Evolutionary conservation across 1,140 invertebrate species (phyloP).

Genomic region (Drosophila kohkoa): DNA sequence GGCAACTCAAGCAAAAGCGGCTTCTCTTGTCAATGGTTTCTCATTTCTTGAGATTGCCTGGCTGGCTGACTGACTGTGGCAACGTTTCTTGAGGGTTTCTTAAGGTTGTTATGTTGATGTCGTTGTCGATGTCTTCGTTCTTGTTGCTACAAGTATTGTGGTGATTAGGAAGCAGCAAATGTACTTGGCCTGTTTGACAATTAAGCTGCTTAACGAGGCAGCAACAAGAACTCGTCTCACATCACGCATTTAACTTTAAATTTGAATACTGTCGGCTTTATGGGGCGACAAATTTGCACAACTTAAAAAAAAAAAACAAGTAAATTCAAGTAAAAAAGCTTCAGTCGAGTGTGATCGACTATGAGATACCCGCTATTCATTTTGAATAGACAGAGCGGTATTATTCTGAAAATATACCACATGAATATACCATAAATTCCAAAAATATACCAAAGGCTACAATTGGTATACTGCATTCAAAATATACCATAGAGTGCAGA

Average conservation of each 20-base stretch:
- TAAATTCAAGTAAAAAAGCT: not conserved
- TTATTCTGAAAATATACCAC: too few relatives aligned
- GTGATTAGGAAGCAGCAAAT: slow-evolving; percentile 27
- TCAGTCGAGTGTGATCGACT: not conserved
- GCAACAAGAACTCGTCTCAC: slow-evolving; percentile 19
- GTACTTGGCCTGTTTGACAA: slow-evolving; percentile 55
- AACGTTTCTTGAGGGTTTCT: slow-evolving; percentile 15
- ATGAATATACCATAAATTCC: too few relatives aligned
- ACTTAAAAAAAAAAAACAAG: slow-evolving; percentile 5
- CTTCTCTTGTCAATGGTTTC: slow-evolving; percentile 8
- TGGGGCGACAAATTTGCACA: slow-evolving; percentile 58
- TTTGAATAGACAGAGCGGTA: too few relatives aligned
- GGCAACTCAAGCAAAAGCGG: not conserved
- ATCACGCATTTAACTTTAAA: slow-evolving; percentile 34
- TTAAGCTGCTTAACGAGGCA: slow-evolving; percentile 70
- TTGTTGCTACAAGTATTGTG: slow-evolving; percentile 3
- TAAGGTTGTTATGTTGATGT: not conserved
- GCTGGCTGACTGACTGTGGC: not conserved
- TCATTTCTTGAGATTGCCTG: slow-evolving; percentile 4
- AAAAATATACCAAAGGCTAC: too few relatives aligned
- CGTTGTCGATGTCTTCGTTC: not conserved
- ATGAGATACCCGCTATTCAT: not conserved
- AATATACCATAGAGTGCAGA: too few relatives aligned
- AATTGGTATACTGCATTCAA: too few relatives aligned
- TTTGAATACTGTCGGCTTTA: slow-evolving; percentile 52